Base-by-base conservation (phyloP, 2,113 vertebrate species). In the Origma solitaria region DNA sequence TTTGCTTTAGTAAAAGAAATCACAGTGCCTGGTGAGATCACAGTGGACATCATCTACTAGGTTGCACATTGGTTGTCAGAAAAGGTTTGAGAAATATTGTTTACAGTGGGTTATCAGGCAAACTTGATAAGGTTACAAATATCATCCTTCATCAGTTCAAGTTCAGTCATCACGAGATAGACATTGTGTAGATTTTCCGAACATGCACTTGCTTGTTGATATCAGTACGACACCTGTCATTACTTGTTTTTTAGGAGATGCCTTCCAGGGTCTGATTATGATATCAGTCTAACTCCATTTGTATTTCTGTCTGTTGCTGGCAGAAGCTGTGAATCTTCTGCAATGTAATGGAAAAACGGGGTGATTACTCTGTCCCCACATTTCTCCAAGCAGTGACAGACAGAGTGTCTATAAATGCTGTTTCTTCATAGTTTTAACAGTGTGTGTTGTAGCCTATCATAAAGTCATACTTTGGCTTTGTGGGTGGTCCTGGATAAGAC, bases 81-180 rank as follows among this genome's bases (percentile, higher is more conserved):
- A 95, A 88, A 65, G 31, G 80, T 97, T 97, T 96, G 81, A 96
- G 93, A 97, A 97, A 98, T 97, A 95, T 82, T 91, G 82, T 97
- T 98, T 96, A 94, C 89, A 94, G 79, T 64, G 94, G 80, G 72
- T 65, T 92, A 89, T 92, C 89, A 92, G 64, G 91, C 89, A 94
- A 95, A 77, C 73, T 94, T 94, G 92, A 96, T 97, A 97, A 97
- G 97, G 96, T 97, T 97, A 95, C 58, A 96, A 85, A 95, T 96
- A 93, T 96, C 96, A 95, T 56, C 94, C 80, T 86, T 82, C 92
- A 96, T 97, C 96, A 95, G 64, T 90, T 93, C 94, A 91, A 92
- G 64, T 79, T 86, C 83, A 95, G 64, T 87, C 81, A 93, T 51
- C 83, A 47, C 76, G 77, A 85, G 93, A 96, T 64, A 95, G 93